Percentiles rank a stretch among this genome's conserved stretches.
Evolutionary conservation across 2,113 vertebrate genomes (phyloP).

Genomic region (Alaudala cheleensis): DNA sequence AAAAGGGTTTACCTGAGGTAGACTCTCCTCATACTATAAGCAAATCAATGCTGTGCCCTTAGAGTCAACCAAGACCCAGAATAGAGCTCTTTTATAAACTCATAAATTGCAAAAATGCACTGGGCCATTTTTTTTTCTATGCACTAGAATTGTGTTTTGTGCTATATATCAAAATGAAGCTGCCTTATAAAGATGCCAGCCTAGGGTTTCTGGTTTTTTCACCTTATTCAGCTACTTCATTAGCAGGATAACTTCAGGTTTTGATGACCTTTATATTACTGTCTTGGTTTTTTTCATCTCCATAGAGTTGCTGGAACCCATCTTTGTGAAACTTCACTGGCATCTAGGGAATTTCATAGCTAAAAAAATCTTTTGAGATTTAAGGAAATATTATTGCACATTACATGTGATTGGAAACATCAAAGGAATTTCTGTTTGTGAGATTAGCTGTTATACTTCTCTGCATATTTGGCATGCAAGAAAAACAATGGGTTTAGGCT

Average conservation of each 20-base stretch:
- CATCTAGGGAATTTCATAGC: background rate
- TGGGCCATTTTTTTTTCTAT: background rate
- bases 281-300: background rate
- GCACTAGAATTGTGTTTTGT: background rate
- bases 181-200: background rate
- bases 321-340: background rate
- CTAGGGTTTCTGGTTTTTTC: background rate
- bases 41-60: slow-evolving; percentile 20
- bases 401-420: background rate
- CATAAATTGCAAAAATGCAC: background rate
- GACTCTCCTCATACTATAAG: background rate
- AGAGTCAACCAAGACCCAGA: background rate
- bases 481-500: background rate
- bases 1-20: background rate
- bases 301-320: background rate
- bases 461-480: background rate
- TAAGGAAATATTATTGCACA: background rate
- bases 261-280: background rate
- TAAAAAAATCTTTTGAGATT: background rate
- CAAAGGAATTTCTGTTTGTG: background rate
- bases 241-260: background rate
- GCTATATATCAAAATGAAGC: background rate
- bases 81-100: slow-evolving; percentile 19
- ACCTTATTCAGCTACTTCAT: background rate
- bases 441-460: background rate